phyloP scores from a whole-genome alignment of 2,797 vertebrate genomes.

The Corythornis leucogaster region DNA sequence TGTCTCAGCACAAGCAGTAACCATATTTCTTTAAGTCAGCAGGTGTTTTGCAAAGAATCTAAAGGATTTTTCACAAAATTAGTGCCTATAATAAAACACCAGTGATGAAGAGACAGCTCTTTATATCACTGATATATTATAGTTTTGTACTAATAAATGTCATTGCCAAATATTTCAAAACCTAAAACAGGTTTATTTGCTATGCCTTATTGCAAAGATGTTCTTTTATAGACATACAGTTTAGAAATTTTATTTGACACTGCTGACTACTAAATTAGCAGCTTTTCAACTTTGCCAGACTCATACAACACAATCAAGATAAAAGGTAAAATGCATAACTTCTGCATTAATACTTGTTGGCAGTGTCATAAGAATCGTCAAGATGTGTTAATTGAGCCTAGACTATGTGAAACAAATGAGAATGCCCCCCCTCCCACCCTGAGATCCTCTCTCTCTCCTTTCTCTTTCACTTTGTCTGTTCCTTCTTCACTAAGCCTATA shows the following conservation, averaged over 20 bases:
- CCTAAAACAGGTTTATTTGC: constrained; percentile 79
- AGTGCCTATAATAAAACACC: constrained; percentile 80
- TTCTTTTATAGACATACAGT: constrained; percentile 81
- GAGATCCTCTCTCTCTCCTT: not conserved
- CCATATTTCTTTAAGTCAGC: constrained; percentile 83
- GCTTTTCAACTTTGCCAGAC: constrained; percentile 79
- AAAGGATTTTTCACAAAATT: constrained; percentile 80
- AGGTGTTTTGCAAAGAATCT: constrained; percentile 80
- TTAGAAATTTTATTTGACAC: constrained; percentile 83
- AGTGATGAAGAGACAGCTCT: constrained; percentile 79
- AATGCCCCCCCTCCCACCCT: not conserved
- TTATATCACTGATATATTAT: constrained; percentile 82
- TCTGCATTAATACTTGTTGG: constrained; percentile 62
- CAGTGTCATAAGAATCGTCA: constrained; percentile 43
- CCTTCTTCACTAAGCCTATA: not conserved
- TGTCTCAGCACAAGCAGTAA: constrained; percentile 77
- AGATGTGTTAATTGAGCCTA: constrained; percentile 63
- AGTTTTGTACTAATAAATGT: constrained; percentile 83
- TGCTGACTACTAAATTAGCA: constrained; percentile 81
- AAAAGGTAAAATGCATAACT: constrained; percentile 60
- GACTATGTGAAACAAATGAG: constrained; percentile 43
- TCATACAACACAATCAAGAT: constrained; percentile 60
- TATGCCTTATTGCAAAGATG: constrained; percentile 78
- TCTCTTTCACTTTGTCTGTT: not conserved
- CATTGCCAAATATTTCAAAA: constrained; percentile 82